Conservation (phyloP, 2,888 invertebrate genomes). For the Eristalis tenax region DNA sequence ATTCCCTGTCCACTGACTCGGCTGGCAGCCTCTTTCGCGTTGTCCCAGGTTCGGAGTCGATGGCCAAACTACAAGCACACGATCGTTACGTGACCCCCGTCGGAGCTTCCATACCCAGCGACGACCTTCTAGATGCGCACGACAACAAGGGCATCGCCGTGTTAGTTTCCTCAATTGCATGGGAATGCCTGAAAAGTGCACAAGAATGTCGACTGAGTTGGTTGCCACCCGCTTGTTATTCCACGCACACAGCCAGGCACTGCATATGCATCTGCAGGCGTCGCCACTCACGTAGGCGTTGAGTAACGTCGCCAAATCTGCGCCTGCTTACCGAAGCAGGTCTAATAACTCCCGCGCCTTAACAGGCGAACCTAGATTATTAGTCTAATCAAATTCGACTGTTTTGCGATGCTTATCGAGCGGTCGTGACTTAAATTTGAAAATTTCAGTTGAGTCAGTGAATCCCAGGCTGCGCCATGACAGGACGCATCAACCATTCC, state of each 20-base stretch:
- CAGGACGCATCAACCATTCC: neutral
- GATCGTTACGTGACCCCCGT: too few species aligned
- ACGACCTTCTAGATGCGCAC: too few species aligned
- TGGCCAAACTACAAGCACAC: too few species aligned
- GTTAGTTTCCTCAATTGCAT: neutral
- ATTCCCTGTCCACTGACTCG: too few species aligned
- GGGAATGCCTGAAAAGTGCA: neutral
- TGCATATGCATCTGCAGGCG: neutral
- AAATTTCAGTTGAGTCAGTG: neutral
- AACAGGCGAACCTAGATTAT: neutral
- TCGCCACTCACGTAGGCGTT: neutral
- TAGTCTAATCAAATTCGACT: neutral
- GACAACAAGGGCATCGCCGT: too few species aligned
- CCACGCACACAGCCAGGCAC: neutral
- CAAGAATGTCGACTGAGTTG: neutral
- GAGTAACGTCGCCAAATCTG: neutral
- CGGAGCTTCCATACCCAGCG: too few species aligned
- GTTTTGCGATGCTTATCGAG: neutral
- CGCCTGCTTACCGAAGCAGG: neutral
- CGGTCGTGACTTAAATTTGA: neutral
- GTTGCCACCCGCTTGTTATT: neutral
- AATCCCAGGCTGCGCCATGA: neutral
- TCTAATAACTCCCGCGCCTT: neutral
- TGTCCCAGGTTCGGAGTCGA: too few species aligned
- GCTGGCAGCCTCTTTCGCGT: too few species aligned